Base-by-base conservation (phyloP, 2,888 invertebrate species). In the Ennomos quercinarius region DNA sequence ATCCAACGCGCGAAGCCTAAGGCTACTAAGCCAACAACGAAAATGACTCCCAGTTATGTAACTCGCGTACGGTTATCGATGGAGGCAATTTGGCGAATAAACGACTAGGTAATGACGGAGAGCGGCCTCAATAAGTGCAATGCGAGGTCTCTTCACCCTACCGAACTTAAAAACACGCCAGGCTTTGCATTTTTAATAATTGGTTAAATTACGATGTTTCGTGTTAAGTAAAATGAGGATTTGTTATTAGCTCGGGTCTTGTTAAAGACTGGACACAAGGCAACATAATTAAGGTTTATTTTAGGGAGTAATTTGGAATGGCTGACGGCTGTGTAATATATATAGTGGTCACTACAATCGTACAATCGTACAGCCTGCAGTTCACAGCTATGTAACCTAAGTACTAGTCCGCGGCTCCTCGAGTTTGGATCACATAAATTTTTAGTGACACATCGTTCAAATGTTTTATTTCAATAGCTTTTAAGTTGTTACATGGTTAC, bases 341-440 rank as follows among this genome's bases (percentile, higher is more conserved):
- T n/a, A n/a, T 17, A 17, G 17, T 17, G 17, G 17, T 17, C 17
- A 17, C 17, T 3, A 17, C 17, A 17, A 3, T 17, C 17, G 17
- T 1, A 17, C 1, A 17, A 17, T 17, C 17, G n/a, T 17, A 3
- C 6, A 10, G n/a, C 12, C 13, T 5, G 13, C 13, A 35, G 44
- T 35, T 35, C 45, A 70, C 76, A 76, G 73, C 76, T 69, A 27
- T 27, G 0, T 27, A 27, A 27, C 3, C 68, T 54, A 76, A 64
- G 71, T 78, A 80, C 78, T 78, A 77, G 71, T 71, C 71, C 69
- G 71, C 71, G 73, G 79, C 74, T 78, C 63, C 8, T 44, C 42
- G n/a, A n/a, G n/a, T n/a, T n/a, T n/a, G n/a, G n/a, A n/a, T n/a
- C n/a, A n/a, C n/a, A n/a, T n/a, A n/a, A n/a, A n/a, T n/a, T n/a